Evolutionary conservation across 2,113 vertebrate genomes (phyloP).

Genomic region (Microtus ochrogaster): DNA sequence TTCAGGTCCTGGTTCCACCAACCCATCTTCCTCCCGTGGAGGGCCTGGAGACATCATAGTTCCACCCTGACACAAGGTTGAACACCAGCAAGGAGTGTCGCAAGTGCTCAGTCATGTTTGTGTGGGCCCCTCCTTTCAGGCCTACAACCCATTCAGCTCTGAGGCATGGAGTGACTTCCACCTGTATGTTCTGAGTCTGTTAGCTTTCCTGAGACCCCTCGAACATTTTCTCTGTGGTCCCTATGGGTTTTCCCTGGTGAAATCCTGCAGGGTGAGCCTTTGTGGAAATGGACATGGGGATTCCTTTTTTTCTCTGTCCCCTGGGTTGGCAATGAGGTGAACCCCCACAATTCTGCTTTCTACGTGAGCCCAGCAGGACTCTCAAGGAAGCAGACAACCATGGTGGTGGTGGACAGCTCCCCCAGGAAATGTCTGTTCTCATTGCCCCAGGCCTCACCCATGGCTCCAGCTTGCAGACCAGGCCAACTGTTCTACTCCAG

Average conservation of each 20-base stretch:
- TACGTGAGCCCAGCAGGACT: background rate
- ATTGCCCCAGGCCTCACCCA: background rate
- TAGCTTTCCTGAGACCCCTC: background rate
- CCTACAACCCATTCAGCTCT: accelerated
- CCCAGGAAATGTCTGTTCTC: accelerated
- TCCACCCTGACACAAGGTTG: accelerated
- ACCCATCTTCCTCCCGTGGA: too few species aligned
- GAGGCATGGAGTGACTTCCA: background rate
- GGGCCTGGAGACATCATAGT: background rate
- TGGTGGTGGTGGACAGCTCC: accelerated
- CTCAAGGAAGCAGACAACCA: background rate
- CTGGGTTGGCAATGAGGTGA: accelerated
- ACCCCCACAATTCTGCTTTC: background rate
- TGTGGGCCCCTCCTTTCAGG: background rate
- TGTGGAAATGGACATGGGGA: too few species aligned
- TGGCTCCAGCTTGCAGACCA: too few species aligned
- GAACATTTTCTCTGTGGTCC: background rate
- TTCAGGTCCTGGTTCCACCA: accelerated
- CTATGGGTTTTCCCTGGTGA: accelerated
- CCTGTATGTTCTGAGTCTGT: background rate
- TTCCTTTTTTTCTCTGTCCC: background rate
- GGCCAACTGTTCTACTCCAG: accelerated
- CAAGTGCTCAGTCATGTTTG: accelerated
- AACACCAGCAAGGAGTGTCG: background rate
- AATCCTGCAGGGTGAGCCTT: background rate